Base-by-base conservation (phyloP, 2,797 vertebrate species). In the Sciaenops ocellatus region DNA sequence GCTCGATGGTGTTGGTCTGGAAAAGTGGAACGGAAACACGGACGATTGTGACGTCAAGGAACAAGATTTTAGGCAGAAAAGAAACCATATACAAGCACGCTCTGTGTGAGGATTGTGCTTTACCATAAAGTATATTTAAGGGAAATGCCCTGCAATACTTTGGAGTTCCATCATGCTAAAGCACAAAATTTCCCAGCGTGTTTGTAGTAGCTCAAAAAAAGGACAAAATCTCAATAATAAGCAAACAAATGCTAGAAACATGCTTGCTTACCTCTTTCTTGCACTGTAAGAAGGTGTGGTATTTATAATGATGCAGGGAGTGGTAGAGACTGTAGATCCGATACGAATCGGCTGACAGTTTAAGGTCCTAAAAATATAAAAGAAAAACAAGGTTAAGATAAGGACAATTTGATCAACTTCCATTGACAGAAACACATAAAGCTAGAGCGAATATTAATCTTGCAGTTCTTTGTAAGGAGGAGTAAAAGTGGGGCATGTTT, bases 261-360 rank as follows among this genome's bases (percentile, higher is more conserved):
- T 46, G 62, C 3, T 24, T 38, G 51, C 90, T 91, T 90, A 98
- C 97, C 97, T 98, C 97, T 93, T 97, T 97, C 90, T 98, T 97
- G 94, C 97, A 98, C 95, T 96, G 97, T 92, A 98, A 94, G 91
- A 98, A 98, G 69, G 97, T 98, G 94, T 98, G 97, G 93, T 97
- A 98, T 86, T 98, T 98, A 93, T 98, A 98, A 93, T 98, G 97
- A 91, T 98, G 97, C 78, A 98, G 95, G 48, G 97, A 97, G 90
- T 98, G 97, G 91, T 97, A 98, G 30, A 98, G 95, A 46, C 96
- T 97, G 93, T 97, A 98, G 90, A 97, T 95, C 56, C 96, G 94
- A 15, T 96, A 97, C 13, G 96, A 95, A 78, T 98, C 97, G 47
- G 95, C 89, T 77, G 97, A 97, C 75, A 98, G 95, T 87, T 96